phyloP scores from a whole-genome alignment of 2,888 invertebrate species.

The Amblyjoppa proteus region DNA sequence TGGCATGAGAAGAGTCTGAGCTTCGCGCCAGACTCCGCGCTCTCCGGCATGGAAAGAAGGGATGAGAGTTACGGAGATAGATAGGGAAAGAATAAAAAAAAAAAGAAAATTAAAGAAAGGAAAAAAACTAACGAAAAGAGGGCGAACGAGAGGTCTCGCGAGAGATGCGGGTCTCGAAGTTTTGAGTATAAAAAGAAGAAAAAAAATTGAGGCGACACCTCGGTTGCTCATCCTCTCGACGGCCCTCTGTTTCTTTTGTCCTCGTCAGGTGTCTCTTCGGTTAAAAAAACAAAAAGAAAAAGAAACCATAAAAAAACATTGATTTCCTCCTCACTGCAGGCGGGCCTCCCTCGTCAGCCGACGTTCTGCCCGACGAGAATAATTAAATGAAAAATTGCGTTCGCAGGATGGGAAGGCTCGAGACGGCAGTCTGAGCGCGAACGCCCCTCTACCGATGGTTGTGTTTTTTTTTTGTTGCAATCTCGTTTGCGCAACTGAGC shows the following conservation, averaged over 20 bases:
- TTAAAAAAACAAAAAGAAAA: conserved; percentile 2
- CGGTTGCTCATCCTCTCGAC: background rate
- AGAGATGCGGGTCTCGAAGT: conserved; percentile 20
- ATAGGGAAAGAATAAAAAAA: background rate
- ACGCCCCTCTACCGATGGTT: conserved; percentile 5
- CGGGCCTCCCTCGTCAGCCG: background rate
- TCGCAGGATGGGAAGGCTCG: background rate
- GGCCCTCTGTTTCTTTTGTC: conserved; percentile 6
- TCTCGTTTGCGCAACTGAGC: conserved; percentile 24
- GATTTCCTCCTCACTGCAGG: conserved; percentile 29
- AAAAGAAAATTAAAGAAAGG: background rate
- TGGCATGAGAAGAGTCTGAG: conserved; percentile 32
- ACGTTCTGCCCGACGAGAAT: background rate
- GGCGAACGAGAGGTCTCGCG: conserved; percentile 9
- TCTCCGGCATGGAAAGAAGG: conserved; percentile 20
- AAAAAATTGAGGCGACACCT: conserved; percentile 31
- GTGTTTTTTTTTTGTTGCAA: background rate
- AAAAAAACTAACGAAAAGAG: background rate
- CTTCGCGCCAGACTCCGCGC: conserved; percentile 11
- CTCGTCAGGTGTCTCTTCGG: background rate
- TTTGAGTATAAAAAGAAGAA: background rate
- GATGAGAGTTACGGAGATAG: background rate
- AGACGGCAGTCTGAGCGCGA: background rate
- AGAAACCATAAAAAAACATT: background rate
- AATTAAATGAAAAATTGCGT: conserved; percentile 40